phyloP scores from a whole-genome alignment of 2,113 vertebrate species.

The Pseudorectes ferrugineus region DNA sequence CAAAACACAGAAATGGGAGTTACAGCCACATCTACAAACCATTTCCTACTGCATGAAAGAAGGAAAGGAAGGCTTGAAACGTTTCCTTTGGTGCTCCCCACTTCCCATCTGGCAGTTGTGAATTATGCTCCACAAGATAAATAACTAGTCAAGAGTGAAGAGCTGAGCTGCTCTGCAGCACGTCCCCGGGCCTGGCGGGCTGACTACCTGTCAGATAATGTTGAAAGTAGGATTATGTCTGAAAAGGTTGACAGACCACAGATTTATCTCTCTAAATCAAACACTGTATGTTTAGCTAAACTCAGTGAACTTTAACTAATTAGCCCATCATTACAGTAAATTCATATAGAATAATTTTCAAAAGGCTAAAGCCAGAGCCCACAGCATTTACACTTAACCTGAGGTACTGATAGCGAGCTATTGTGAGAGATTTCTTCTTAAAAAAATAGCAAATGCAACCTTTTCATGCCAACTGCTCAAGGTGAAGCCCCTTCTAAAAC shows the following conservation, averaged over 20 bases:
- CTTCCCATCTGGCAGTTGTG: conserved; percentile 3
- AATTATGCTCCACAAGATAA: conserved; percentile 39
- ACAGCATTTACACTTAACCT: neutral
- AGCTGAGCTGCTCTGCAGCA: conserved; percentile 46
- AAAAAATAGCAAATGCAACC: neutral
- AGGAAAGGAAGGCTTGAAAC: neutral
- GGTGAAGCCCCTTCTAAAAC: neutral
- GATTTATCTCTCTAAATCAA: conserved; percentile 65
- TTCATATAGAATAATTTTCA: neutral
- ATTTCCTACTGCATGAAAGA: neutral
- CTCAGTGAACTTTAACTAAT: conserved; percentile 66
- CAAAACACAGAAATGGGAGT: neutral
- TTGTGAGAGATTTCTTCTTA: neutral
- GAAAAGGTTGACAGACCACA: conserved; percentile 67
- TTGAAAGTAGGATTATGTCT: conserved; percentile 45
- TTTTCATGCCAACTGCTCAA: neutral
- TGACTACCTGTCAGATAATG: conserved; percentile 65
- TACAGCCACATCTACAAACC: neutral
- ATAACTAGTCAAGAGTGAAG: conserved; percentile 57
- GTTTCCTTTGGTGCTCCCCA: neutral
- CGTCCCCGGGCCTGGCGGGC: conserved; percentile 37
- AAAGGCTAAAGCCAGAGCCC: neutral
- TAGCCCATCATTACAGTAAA: conserved; percentile 61
- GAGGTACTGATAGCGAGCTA: neutral
- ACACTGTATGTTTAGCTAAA: conserved; percentile 46